Conservation (phyloP, 64 coral and sea anemone species). For the Pocillopora verrucosa region DNA sequence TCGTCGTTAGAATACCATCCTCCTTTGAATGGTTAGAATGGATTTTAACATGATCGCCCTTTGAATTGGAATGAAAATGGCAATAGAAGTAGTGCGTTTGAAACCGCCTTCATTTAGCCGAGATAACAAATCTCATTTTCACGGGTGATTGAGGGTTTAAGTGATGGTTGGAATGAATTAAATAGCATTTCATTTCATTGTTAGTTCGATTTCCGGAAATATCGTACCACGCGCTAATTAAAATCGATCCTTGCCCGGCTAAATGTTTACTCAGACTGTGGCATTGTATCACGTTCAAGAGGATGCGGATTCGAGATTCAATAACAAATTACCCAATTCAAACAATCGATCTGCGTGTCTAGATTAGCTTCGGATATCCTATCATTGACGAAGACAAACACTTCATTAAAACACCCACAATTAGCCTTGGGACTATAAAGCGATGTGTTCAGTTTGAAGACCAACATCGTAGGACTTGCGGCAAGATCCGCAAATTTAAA, state of each 20-base stretch:
- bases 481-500: not conserved
- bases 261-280: constrained; percentile 32
- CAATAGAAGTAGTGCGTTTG: not conserved
- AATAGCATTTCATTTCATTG: not conserved
- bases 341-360: constrained; percentile 45
- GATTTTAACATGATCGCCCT: not conserved
- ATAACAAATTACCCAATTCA: constrained; percentile 45
- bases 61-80: not conserved
- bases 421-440: constrained; percentile 34
- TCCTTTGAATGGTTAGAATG: not conserved
- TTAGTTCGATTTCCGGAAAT: constrained; percentile 39
- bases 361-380: constrained; percentile 49
- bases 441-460: not conserved
- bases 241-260: constrained; percentile 24
- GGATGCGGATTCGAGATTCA: constrained; percentile 38
- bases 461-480: not conserved
- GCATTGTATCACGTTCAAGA: constrained; percentile 43
- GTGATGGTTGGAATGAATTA: constrained; percentile 34
- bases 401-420: constrained; percentile 55
- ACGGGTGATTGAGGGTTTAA: not conserved
- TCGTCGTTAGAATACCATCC: not conserved
- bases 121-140: not conserved
- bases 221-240: constrained; percentile 38
- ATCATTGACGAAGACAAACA: constrained; percentile 42
- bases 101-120: not conserved